A percentile compares a stretch with the other conserved stretches of the same genome.
phyloP scores from a whole-genome alignment of 37 sponge, comb jelly and placozoan genomes.

The Geodia barretti region DNA sequence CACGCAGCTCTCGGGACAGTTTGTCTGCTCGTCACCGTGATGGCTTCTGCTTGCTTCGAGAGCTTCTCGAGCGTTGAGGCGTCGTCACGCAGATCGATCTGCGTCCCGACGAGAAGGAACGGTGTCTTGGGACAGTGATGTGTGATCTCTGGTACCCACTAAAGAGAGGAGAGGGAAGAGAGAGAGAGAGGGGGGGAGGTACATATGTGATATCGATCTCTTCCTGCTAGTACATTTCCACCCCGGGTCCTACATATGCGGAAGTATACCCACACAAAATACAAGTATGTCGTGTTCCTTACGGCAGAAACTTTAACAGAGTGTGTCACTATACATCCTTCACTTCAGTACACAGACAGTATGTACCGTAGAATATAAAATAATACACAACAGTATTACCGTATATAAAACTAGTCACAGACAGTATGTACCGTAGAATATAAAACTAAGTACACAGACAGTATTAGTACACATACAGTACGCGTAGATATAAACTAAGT shows the following conservation, averaged over 20 bases:
- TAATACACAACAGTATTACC: too few relatives aligned
- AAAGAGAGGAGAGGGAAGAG: background rate
- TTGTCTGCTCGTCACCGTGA: constrained; percentile 88
- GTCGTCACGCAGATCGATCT: constrained; percentile 96
- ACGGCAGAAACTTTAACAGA: too few relatives aligned
- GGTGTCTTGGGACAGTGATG: constrained; percentile 92
- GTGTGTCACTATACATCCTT: background rate
- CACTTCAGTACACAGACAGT: background rate
- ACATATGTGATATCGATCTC: too few relatives aligned
- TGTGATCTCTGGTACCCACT: constrained; percentile 95
- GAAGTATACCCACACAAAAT: too few relatives aligned
- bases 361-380: too few relatives aligned
- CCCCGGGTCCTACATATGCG: too few relatives aligned
- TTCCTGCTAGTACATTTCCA: too few relatives aligned
- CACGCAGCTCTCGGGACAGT: constrained; percentile 87
- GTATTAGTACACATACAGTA: too few relatives aligned
- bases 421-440: background rate
- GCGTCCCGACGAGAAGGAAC: constrained; percentile 90
- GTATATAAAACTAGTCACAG: too few relatives aligned
- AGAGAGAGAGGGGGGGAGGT: background rate
- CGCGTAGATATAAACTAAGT: too few relatives aligned
- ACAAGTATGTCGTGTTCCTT: too few relatives aligned
- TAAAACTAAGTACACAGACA: too few relatives aligned
- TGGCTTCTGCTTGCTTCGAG: constrained; percentile 84
- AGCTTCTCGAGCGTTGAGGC: constrained; percentile 91